phyloP scores from a whole-genome alignment of 2,113 vertebrate species.

The Atractosteus spatula region DNA sequence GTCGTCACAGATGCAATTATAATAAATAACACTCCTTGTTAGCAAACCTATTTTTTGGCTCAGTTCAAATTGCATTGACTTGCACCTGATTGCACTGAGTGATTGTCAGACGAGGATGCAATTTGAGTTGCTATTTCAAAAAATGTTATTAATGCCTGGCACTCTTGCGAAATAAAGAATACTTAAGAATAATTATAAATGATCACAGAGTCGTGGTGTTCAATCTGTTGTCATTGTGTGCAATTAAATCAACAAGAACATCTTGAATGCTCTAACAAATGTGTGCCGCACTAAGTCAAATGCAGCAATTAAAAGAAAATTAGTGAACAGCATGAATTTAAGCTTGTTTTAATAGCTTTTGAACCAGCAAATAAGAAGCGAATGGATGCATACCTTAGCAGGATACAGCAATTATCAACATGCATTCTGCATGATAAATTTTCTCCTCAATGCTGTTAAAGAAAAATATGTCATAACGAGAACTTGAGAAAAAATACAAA shows the following conservation, averaged over 20 bases:
- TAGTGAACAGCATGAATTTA: slow-evolving; percentile 34
- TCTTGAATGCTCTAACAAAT: slow-evolving; percentile 19
- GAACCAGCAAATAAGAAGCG: slow-evolving; percentile 27
- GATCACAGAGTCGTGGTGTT: slow-evolving; percentile 10
- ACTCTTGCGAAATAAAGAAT: slow-evolving; percentile 9
- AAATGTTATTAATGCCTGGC: background rate
- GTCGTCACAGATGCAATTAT: no score
- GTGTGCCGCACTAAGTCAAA: slow-evolving; percentile 28
- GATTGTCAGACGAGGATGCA: background rate
- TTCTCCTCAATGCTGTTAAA: background rate
- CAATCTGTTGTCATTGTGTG: slow-evolving; percentile 5
- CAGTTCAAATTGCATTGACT: no score
- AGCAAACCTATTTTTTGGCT: background rate
- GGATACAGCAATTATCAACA: slow-evolving; percentile 31
- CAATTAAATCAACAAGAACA: slow-evolving; percentile 23
- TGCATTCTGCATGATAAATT: slow-evolving; percentile 15
- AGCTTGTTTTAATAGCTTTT: slow-evolving; percentile 36
- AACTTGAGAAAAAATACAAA: no score
- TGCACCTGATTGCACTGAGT: no score
- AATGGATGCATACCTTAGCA: slow-evolving; percentile 28
- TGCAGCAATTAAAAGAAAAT: slow-evolving; percentile 40
- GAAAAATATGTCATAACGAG: no score
- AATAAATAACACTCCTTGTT: background rate
- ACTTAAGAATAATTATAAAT: slow-evolving; percentile 22
- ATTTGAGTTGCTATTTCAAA: background rate